These are phyloP conservation scores for Arctopsyche grandis DNA, from an alignment of 1,140 invertebrate genomes.

Conservation along the genomic window DNA sequence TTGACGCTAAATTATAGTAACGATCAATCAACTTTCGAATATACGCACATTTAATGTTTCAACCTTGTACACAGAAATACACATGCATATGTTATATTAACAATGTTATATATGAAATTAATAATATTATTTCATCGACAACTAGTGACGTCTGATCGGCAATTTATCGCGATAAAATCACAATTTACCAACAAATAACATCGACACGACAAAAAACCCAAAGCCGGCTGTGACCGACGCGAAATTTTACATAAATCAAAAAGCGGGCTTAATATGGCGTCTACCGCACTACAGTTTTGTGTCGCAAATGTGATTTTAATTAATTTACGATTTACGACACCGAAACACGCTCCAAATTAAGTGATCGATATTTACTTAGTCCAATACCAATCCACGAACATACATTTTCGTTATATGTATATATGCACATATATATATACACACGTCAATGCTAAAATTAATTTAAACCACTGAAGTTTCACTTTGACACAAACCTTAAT, in stretches of 20 bases:
- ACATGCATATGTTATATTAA: neutral
- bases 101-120: neutral
- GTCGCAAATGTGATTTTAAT: neutral
- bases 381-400: too few species aligned
- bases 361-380: too few species aligned
- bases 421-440: too few species aligned
- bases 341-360: too few species aligned
- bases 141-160: neutral
- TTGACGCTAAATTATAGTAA: too few species aligned
- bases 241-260: constrained; percentile 27
- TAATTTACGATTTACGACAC: constrained; percentile 2
- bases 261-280: neutral
- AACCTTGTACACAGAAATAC: neutral
- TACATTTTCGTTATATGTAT: too few species aligned
- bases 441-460: too few species aligned
- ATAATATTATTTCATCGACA: neutral
- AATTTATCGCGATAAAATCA: constrained; percentile 13
- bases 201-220: neutral
- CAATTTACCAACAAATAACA: constrained; percentile 8
- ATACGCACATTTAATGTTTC: too few species aligned
- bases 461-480: too few species aligned
- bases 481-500: too few species aligned
- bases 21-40: too few species aligned
- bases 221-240: constrained; percentile 1
- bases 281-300: constrained; percentile 12